phyloP scores from a whole-genome alignment of 2,113 vertebrate species.

The Saguinus imperator region DNA sequence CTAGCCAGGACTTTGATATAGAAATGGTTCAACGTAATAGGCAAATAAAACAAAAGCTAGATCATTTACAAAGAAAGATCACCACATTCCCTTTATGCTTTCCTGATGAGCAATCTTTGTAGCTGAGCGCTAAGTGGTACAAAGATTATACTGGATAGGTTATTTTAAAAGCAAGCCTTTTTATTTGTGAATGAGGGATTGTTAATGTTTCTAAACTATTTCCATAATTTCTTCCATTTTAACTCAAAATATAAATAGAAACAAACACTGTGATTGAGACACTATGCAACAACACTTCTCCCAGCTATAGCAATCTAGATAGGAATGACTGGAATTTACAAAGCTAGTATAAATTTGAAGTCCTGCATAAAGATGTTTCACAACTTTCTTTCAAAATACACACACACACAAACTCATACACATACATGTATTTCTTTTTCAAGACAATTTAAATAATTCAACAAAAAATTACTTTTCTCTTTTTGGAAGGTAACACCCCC shows the following conservation, averaged over 20 bases:
- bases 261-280: not conserved
- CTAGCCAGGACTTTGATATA: conserved; percentile 42
- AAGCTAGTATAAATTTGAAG: not conserved
- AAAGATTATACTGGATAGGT: conserved; percentile 40
- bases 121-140: conserved; percentile 11
- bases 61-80: conserved; percentile 50
- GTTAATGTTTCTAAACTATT: not conserved
- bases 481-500: not conserved
- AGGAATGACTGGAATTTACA: conserved; percentile 4
- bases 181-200: not conserved
- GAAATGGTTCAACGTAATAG: conserved; percentile 65
- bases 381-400: not conserved
- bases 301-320: not conserved
- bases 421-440: not conserved
- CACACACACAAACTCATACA: not conserved
- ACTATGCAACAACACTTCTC: not conserved
- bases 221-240: conserved; percentile 3
- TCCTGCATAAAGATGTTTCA: not conserved
- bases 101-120: conserved; percentile 48
- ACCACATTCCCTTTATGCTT: conserved; percentile 37
- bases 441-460: not conserved
- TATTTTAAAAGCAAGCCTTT: conserved; percentile 53
- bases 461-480: not conserved
- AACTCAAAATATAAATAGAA: conserved; percentile 18
- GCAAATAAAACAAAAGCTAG: conserved; percentile 48